Evolutionary conservation across 2,888 invertebrate species (phyloP).

Genomic region (Rhyacophila evoluta): DNA sequence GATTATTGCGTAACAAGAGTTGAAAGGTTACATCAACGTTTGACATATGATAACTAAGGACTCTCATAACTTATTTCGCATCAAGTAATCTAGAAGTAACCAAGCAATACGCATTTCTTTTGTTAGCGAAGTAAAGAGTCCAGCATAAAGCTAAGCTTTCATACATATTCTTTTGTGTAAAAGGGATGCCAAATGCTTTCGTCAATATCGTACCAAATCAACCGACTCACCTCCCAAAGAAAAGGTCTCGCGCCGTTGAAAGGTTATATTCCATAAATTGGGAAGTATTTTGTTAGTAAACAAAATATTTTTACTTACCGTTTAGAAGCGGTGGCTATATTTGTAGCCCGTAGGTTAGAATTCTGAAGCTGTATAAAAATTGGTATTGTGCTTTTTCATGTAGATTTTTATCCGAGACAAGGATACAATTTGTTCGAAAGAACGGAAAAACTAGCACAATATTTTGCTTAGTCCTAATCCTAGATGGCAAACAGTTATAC

Average conservation of each 20-base stretch:
- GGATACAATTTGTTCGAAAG: too few species aligned
- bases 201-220: background rate
- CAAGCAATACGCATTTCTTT: background rate
- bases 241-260: background rate
- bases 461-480: too few species aligned
- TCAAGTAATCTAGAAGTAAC: background rate
- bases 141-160: background rate
- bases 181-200: background rate
- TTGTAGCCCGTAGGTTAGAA: too few species aligned
- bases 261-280: background rate
- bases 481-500: too few species aligned
- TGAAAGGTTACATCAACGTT: background rate
- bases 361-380: too few species aligned
- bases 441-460: too few species aligned
- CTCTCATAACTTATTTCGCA: conserved; percentile 6
- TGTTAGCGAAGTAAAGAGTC: background rate
- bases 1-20: too few species aligned
- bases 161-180: background rate
- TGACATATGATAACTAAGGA: background rate
- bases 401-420: too few species aligned
- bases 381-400: too few species aligned
- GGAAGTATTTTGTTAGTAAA: background rate
- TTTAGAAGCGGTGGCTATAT: too few species aligned
- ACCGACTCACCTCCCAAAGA: background rate
- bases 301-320: too few species aligned